A percentile compares a stretch with the other conserved stretches of the same genome.
These are phyloP conservation scores for Panopea generosa DNA, from an alignment of 2,888 invertebrate species.

Conservation along the genomic window DNA sequence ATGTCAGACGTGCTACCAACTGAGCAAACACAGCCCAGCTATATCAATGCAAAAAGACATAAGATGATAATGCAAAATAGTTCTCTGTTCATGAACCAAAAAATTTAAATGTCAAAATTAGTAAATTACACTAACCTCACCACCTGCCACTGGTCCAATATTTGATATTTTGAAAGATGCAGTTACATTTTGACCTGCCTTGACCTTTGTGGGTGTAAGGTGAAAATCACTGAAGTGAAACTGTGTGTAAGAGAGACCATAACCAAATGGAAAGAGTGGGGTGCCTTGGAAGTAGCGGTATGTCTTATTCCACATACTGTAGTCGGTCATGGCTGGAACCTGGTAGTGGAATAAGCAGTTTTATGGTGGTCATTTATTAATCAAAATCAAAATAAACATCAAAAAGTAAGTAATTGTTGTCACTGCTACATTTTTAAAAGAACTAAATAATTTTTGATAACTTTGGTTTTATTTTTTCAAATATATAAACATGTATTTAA, in stretches of 20 bases:
- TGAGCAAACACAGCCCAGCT: too few relatives aligned
- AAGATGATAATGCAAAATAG: too few relatives aligned
- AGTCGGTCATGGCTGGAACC: constrained; percentile 68
- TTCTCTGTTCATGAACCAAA: too few relatives aligned
- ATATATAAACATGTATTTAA: too few relatives aligned
- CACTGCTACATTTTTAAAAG: background rate
- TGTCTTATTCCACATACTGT: constrained; percentile 75
- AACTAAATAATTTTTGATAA: too few relatives aligned
- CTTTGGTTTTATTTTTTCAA: too few relatives aligned
- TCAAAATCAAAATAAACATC: background rate
- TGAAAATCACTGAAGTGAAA: constrained; percentile 63
- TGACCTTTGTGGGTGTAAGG: constrained; percentile 49
- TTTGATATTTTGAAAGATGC: constrained; percentile 71
- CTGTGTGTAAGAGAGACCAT: constrained; percentile 72
- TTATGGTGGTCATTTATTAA: too few relatives aligned
- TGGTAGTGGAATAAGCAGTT: constrained; percentile 28
- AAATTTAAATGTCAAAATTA: too few relatives aligned
- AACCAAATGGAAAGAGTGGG: constrained; percentile 79
- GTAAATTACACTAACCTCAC: constrained; percentile 79
- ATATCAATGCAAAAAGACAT: too few relatives aligned
- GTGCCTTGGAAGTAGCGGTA: constrained; percentile 75
- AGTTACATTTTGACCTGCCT: constrained; percentile 70
- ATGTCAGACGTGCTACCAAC: too few relatives aligned
- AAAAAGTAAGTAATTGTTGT: background rate
- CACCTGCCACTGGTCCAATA: constrained; percentile 69